A percentile compares a stretch with the other conserved stretches of the same genome.
These are phyloP conservation scores for Watsonalla cultraria DNA, from an alignment of 2,888 invertebrate genomes.

Conservation along the genomic window DNA sequence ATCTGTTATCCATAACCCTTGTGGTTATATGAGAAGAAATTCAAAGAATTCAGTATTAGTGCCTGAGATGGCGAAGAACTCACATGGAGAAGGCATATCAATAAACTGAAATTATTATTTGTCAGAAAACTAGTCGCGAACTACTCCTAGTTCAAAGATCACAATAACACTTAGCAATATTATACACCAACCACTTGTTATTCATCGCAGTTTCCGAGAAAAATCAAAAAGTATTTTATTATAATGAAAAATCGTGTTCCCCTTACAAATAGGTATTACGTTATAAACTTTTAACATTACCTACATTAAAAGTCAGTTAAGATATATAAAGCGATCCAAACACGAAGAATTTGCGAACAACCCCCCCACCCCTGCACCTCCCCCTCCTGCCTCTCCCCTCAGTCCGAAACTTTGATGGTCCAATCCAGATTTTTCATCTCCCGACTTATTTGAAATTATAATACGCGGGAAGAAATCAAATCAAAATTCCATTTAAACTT, in stretches of 20 bases:
- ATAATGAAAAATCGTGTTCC: slow-evolving; percentile 12
- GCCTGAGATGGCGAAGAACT: too few relatives aligned
- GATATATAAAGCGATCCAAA: slow-evolving; percentile 53
- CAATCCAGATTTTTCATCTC: slow-evolving; percentile 74
- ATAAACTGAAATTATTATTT: too few relatives aligned
- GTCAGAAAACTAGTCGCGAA: too few relatives aligned
- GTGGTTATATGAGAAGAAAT: too few relatives aligned
- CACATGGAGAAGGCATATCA: too few relatives aligned
- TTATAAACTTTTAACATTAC: slow-evolving; percentile 46
- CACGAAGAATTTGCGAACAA: slow-evolving; percentile 40
- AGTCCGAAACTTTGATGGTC: slow-evolving; percentile 65
- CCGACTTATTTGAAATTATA: slow-evolving; percentile 75
- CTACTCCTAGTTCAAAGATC: not conserved
- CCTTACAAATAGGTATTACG: slow-evolving; percentile 45
- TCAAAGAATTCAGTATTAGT: too few relatives aligned
- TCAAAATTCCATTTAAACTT: slow-evolving; percentile 77
- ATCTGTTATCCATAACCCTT: too few relatives aligned
- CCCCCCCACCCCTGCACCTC: slow-evolving; percentile 3
- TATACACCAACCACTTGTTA: not conserved
- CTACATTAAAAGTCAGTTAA: slow-evolving; percentile 68
- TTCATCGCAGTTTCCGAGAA: slow-evolving; percentile 13
- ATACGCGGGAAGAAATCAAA: slow-evolving; percentile 71
- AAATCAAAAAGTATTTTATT: slow-evolving; percentile 19
- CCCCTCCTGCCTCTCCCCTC: slow-evolving; percentile 10
- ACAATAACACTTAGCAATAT: not conserved